Base-by-base conservation (phyloP, 64 coral and sea anemone genomes). In the Stichodactyla helianthus region DNA sequence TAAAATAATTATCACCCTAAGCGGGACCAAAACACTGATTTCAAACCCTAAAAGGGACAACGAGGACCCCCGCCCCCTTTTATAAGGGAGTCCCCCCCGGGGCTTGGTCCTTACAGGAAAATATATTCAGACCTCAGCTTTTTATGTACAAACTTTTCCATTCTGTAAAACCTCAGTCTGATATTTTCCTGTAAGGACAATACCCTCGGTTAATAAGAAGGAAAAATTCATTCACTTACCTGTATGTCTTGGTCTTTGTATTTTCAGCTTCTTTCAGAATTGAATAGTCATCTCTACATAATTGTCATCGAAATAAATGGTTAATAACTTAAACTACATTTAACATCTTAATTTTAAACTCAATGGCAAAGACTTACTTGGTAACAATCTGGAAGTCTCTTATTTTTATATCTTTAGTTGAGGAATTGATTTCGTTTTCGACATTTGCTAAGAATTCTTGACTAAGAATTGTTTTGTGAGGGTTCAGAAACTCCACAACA, bases 201-300 rank as follows among this genome's bases (percentile, higher is more conserved):
- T 44, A 3, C 35, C 4, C 35, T 44, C 4, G 1, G 35, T 3
- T 44, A 3, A 44, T 44, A 44, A 44, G 53, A 54, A 16, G 16
- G n/a, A n/a, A 20, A 53, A 2, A 84, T 31, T 31, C 15, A 28
- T 4, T 19, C 7, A 82, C 89, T 83, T 65, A 98, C 96, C 88
- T 92, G 55, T 99, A 99, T 19, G 88, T 88, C 86, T 99, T 99
- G 6, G 97, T 99, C 86, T 99, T 99, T 50, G 86, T 95, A 10
- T 84, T 89, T 67, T 99, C 97, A 4, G 90, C 97, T 78, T 99
- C 97, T 58, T 99, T 99, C 26, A 99, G 50, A 55, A 79, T 82
- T 7, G 51, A 62, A 83, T 89, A 95, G 62, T 99, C 90, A n/a
- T 95, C 91, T 71, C 97, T 99, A 44, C 10, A n/a, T 50, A 71